Evolutionary conservation across 1,140 invertebrate species (phyloP).

Genomic region (Stegodyphus dumicola): DNA sequence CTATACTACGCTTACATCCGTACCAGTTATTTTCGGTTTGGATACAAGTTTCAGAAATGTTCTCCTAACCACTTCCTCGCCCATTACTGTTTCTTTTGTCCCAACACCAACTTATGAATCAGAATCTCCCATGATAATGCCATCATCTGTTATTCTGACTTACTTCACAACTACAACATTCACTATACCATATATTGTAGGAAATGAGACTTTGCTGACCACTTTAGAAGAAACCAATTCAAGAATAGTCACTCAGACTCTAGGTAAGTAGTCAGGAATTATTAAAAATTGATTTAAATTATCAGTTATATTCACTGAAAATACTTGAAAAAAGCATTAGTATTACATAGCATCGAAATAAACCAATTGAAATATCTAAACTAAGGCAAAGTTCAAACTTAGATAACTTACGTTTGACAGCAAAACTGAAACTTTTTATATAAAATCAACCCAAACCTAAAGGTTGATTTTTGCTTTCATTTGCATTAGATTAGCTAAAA

Average conservation of each 20-base stretch:
- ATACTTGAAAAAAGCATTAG: too few species aligned
- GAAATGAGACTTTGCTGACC: conserved; percentile 59
- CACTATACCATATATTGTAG: conserved; percentile 63
- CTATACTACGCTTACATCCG: conserved; percentile 55
- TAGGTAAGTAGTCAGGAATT: conserved; percentile 31
- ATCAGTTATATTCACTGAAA: background rate
- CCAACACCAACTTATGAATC: conserved; percentile 34
- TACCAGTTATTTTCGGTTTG: conserved; percentile 62
- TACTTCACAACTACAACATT: conserved; percentile 64
- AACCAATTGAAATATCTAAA: too few species aligned
- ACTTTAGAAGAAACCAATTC: conserved; percentile 64
- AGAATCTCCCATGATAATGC: background rate
- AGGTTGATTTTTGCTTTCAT: too few species aligned
- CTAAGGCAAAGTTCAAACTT: too few species aligned
- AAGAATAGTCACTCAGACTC: conserved; percentile 58
- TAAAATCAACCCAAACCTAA: too few species aligned
- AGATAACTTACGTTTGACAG: too few species aligned
- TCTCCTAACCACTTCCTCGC: conserved; percentile 54
- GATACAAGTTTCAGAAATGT: conserved; percentile 62
- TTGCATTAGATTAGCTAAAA: too few species aligned
- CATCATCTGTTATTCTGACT: conserved; percentile 57
- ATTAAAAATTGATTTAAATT: background rate
- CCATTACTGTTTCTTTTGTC: conserved; percentile 39
- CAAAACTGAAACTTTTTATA: too few species aligned
- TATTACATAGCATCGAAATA: too few species aligned